Evolutionary conservation across 2,113 vertebrate species (phyloP), one percentile per base, ranked within the genome.

Genomic region (Ptychochromis oligacanthus): DNA sequence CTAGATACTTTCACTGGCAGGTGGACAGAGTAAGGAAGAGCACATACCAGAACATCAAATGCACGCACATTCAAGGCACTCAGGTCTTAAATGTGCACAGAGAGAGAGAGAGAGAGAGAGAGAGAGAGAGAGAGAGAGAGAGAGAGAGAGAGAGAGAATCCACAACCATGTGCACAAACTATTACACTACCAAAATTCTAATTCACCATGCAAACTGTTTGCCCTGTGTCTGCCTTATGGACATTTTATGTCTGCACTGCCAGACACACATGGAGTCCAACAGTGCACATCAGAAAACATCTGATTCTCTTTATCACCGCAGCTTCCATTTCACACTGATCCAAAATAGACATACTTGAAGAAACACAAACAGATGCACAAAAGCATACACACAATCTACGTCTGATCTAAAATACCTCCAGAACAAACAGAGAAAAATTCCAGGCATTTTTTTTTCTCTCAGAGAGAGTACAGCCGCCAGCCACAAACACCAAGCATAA

Each of bases 381-480:
- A 81, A 83, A 17, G 64, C 62, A 75, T 67, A 74, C 56, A 87
- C 81, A 82, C 84, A 86, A 80, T 85, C 87, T 85, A 72, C 60
- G 79, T 90, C 85, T 55, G 84, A 91, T 92, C 90, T 77, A 79
- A 90, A 93, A 92, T 89, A 90, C 43, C 75, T 87, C 86, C 80
- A 90, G 82, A 93, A 93, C 84, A 94, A 90, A 92, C 77, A 88
- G 64, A 91, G 91, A 93, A 93, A 83, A 93, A 90, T 92, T 93
- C 83, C 87, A 85, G 64, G 65, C 79, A 76, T 91, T 90, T 88
- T 82, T 87, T 76, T 77, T 31, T 28, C 58, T 78, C 65, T 77
- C 52, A 64, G 57, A 34, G n/a, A 70, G 52, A 54, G 60, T 18
- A 22, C 57, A 59, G 77, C 67, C 43, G 4, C 64, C 77, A 75